Base-by-base conservation (phyloP, 2,113 vertebrate genomes). In the Erinaceus europaeus region DNA sequence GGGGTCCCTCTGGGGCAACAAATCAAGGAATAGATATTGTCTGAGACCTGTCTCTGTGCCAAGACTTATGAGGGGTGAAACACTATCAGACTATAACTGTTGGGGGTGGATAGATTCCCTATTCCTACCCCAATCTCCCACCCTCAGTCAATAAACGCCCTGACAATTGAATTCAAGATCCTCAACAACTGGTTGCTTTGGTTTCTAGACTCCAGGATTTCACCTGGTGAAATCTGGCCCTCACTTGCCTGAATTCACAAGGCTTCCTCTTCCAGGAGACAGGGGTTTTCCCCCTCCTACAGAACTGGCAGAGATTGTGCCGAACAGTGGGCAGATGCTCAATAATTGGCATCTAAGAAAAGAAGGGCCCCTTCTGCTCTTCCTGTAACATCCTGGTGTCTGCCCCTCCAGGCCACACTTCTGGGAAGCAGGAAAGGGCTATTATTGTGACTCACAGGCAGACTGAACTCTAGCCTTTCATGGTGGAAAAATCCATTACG, bases 401-500 rank as follows among this genome's bases (percentile, higher is more conserved):
- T 17, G 48, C 67, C 46, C 42, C 57, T 12, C 27, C 67, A 42
- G 57, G 81, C 77, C 1, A 5, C 23, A 29, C 21, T 46, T 42
- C 89, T 0, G 69, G 84, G 84, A 86, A 84, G 90, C 80, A 50
- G 71, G 53, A 81, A 71, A 68, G 89, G 91, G 67, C 88, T 97
- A 93, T 91, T 94, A 90, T 81, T 95, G 95, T 48, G 65, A 90
- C 65, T 17, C 69, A 50, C 67, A 55, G 97, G 97, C 95, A 97
- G 95, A 97, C 97, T 97, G 97, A 98, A 97, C 97, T 96, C 96
- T 96, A 88, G 91, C 97, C 97, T 97, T 94, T 90, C 97, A 96
- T 97, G 97, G 97, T 98, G 98, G 90, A 98, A 98, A 96, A 98
- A 97, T 97, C 96, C 96, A 98, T 98, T 98, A 97, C 20, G 7